These are phyloP conservation scores for Pristionchus exspectatus DNA, from an alignment of 2,888 invertebrate genomes.

Conservation along the genomic window DNA sequence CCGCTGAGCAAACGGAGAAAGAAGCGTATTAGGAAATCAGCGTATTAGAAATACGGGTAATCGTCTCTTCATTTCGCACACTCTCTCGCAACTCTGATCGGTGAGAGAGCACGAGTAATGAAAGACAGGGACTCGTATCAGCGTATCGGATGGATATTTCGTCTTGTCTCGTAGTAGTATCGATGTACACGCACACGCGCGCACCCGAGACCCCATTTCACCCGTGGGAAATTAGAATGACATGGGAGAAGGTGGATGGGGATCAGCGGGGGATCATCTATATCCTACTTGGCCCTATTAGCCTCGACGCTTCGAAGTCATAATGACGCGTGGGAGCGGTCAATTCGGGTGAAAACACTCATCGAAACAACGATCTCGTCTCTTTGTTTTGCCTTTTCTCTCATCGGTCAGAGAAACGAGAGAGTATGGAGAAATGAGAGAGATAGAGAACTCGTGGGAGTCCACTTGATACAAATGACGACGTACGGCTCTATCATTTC, in stretches of 20 bases:
- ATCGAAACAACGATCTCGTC: not conserved
- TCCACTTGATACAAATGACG: not conserved
- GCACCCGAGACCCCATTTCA: not conserved
- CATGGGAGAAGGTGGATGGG: not conserved
- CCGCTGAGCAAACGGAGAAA: not conserved
- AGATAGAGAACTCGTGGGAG: not conserved
- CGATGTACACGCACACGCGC: not conserved
- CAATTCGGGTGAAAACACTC: not conserved
- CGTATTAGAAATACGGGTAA: not conserved
- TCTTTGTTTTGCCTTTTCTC: not conserved
- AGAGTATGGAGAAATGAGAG: not conserved
- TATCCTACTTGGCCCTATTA: no score
- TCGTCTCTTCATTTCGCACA: no score
- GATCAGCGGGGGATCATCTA: conserved; percentile 5
- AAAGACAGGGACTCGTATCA: not conserved
- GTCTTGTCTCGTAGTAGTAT: not conserved
- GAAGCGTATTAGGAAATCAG: not conserved
- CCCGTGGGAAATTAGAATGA: conserved; percentile 20
- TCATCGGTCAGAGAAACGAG: not conserved
- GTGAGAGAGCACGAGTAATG: no score
- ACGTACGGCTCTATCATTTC: not conserved
- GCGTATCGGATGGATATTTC: not conserved
- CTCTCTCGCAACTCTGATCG: no score
- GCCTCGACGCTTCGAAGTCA: no score
- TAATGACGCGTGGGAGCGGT: no score